Conservation (phyloP, 1,140 invertebrate species). For the Drosophila sp. region DNA sequence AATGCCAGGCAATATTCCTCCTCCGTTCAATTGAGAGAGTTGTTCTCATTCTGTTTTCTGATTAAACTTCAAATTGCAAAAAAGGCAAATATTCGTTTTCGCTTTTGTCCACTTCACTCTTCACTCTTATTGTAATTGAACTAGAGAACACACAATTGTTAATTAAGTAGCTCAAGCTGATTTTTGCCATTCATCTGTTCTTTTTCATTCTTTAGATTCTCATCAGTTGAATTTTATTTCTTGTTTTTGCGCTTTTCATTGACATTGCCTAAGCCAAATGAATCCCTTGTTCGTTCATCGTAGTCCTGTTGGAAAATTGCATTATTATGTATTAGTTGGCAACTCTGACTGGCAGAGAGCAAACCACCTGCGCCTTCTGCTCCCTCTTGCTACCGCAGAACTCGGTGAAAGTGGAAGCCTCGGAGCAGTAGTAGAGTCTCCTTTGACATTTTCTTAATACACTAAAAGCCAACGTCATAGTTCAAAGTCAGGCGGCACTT, state of each 20-base stretch:
- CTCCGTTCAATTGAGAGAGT: no score
- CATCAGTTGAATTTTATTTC: slow-evolving; percentile 1
- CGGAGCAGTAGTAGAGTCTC: slow-evolving; percentile 22
- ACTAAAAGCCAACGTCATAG: slow-evolving; percentile 78
- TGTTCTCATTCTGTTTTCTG: no score
- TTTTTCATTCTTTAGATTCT: slow-evolving; percentile 11
- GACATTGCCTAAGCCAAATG: slow-evolving; percentile 65
- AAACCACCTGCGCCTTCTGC: slow-evolving; percentile 34
- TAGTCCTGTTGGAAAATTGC: slow-evolving; percentile 67
- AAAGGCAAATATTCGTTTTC: no score
- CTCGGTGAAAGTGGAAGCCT: slow-evolving; percentile 3
- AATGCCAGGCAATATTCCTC: neutral
- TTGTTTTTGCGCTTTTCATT: slow-evolving; percentile 34
- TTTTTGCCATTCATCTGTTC: neutral
- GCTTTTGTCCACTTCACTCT: no score
- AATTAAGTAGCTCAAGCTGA: slow-evolving; percentile 3
- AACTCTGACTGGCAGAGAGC: neutral
- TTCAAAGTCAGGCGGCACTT: slow-evolving; percentile 73
- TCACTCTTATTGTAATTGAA: no score
- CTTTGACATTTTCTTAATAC: slow-evolving; percentile 70
- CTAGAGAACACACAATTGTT: neutral
- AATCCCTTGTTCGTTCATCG: slow-evolving; percentile 52
- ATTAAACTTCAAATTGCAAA: no score
- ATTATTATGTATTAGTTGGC: slow-evolving; percentile 71
- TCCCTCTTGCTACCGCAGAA: neutral